Evolutionary conservation across 2,888 invertebrate species (phyloP), one percentile per base, ranked within the genome.

Genomic region (Cecidostiba fungosa): DNA sequence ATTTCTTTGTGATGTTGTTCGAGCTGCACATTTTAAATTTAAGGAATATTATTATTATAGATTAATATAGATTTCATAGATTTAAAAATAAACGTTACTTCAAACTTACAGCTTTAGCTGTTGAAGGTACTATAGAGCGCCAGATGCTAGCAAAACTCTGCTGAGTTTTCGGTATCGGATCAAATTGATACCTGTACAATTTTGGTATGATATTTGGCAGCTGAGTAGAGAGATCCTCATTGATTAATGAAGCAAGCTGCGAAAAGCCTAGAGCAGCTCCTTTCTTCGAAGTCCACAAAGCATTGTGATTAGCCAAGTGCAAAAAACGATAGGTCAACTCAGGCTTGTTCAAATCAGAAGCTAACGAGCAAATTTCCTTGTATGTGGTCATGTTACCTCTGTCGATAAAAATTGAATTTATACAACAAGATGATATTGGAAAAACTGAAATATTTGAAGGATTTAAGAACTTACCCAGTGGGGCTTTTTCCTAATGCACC

Each of bases 301-400:
- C 97, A 93, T 99, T 98, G 92, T 98, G 98, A 94, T 98, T 98
- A 0, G 98, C 98, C 88, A 99, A 94, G 92, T 98, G 97, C 97
- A 99, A 97, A 92, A 99, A 99, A 93, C 98, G 98, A 94, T 99
- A 99, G 87, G 98, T 96, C 87, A 99, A 95, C 92, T 99, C 98
- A 0, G 99, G 99, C 92, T 99, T 98, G 92, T 98, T 98, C 87
- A 99, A 94, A 93, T 99, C 98, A 0, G 98, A 98, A 0, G 98
- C 98, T 72, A 99, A 94, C 0, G 98, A 97, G 93, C 98, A 99
- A 78, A 99, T 94, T 93, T 99, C 99, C 92, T 97, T 98, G 94
- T 99, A 99, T 0, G 99, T 99, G 0, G 98, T 97, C 47, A 99
- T 94, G 90, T 97, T 97, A 16, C 97, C 97, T 0, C 98, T 97